phyloP scores from a whole-genome alignment of 2,797 vertebrate species.

The Amniataba percoides region DNA sequence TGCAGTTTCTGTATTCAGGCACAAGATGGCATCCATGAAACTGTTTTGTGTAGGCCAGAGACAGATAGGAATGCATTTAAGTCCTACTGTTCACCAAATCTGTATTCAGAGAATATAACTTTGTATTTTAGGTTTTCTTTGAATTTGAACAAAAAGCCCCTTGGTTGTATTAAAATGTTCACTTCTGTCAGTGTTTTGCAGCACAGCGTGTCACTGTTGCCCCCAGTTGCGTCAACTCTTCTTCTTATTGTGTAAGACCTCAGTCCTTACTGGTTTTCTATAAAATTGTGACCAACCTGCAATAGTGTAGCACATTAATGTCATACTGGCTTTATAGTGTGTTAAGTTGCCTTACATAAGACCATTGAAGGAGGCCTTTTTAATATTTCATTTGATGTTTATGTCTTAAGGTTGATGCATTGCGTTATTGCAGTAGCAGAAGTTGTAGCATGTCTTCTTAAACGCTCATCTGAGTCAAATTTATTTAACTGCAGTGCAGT shows the following conservation, averaged over 20 bases:
- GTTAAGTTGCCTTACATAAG: neutral
- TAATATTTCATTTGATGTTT: slow-evolving; percentile 19
- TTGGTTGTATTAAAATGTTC: neutral
- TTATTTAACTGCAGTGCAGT: neutral
- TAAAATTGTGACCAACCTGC: slow-evolving; percentile 31
- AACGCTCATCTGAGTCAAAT: neutral
- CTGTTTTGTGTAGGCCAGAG: neutral
- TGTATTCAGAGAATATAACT: neutral
- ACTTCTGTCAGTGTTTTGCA: slow-evolving; percentile 18
- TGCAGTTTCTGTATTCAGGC: slow-evolving; percentile 54
- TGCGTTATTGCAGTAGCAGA: neutral
- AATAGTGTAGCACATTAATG: neutral
- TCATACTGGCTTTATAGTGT: neutral
- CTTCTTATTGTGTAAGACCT: slow-evolving; percentile 30
- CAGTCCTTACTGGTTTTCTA: slow-evolving; percentile 33
- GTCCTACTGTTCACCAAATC: neutral
- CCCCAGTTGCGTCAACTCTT: slow-evolving; percentile 65
- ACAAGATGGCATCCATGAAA: slow-evolving; percentile 75
- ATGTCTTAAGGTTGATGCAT: neutral
- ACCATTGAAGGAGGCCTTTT: neutral
- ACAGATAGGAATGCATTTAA: neutral
- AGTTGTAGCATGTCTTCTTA: neutral
- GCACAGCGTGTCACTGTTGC: slow-evolving; percentile 28
- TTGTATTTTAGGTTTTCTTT: slow-evolving; percentile 5
- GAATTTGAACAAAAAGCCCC: slow-evolving; percentile 11